Evolutionary conservation across 2,797 vertebrate genomes (phyloP), one percentile per base, ranked within the genome.

Genomic region (Craterocephalus amniculus): DNA sequence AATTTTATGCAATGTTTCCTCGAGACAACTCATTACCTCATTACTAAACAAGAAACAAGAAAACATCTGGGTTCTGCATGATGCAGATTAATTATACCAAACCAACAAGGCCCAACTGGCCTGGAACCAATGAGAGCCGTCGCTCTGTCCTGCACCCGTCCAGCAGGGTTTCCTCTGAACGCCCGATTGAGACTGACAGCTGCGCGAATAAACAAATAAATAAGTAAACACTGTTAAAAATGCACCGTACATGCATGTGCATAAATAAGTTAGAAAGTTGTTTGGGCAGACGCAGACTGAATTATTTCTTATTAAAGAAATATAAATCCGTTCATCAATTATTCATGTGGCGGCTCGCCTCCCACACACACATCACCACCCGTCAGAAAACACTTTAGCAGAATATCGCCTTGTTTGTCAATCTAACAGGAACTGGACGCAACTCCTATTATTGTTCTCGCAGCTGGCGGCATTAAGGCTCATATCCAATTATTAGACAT

Each of bases 151-250:
- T 26, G 4, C 58, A 14, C 9, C 6, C 20, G 9, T 69, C 59
- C 66, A 60, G 45, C 22, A 16, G 6, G 20, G 9, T 43, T 45
- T 0, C 4, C 49, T 56, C 48, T 10, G 27, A 67, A 80, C 64
- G 4, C 34, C 64, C 18, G 27, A 83, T 70, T 3, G 45, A 83
- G 69, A 78, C 60, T 3, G 64, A 79, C 80, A 83, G 83, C 68
- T 18, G 7, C 55, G 82, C 81, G 84, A 87, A 91, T 84, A 63
- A 83, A 79, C 45, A 77, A 79, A 92, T 92, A 80, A 91, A 92
- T 91, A 85, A 89, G 75, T 91, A 82, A 91, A 88, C 65, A 66
- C 8, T 59, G 79, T 88, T 74, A 88, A 89, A 88, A 80, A 86
- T 88, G 79, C 51, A 91, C 58, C 54, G 59, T 72, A 76, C 83